A percentile compares a stretch with the other conserved stretches of the same genome.
These are phyloP conservation scores for Alces alces DNA, from an alignment of 2,113 vertebrate species.

Conservation along the genomic window DNA sequence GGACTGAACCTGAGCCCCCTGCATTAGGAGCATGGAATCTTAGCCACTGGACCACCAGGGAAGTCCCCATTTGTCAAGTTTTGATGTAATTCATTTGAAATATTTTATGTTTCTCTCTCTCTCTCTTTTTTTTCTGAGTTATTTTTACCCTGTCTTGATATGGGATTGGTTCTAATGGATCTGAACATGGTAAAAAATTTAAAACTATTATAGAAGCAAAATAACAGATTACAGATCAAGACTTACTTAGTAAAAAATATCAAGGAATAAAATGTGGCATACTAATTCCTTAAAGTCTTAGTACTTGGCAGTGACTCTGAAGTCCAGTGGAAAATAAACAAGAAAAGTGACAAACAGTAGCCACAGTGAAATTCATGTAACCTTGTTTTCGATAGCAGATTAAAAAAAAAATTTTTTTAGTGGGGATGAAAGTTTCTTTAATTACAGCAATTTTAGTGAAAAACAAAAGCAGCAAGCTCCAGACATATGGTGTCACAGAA, in stretches of 20 bases:
- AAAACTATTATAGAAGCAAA: neutral
- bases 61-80: neutral
- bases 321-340: neutral
- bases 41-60: neutral
- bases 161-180: neutral
- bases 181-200: neutral
- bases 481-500: neutral
- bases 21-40: neutral
- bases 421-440: neutral
- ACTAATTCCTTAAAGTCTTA: neutral
- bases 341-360: neutral
- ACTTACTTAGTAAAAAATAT: neutral
- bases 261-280: neutral
- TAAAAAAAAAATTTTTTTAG: neutral
- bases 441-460: slow-evolving; percentile 1
- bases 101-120: neutral
- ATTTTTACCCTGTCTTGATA: neutral
- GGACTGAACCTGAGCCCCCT: neutral
- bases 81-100: neutral
- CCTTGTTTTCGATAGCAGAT: neutral
- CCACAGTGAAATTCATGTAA: neutral
- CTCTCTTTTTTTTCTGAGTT: neutral
- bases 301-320: neutral
- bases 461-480: neutral
- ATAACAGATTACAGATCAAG: neutral